These are phyloP conservation scores for Stegastes partitus DNA, from an alignment of 2,113 vertebrate genomes.

Conservation along the genomic window DNA sequence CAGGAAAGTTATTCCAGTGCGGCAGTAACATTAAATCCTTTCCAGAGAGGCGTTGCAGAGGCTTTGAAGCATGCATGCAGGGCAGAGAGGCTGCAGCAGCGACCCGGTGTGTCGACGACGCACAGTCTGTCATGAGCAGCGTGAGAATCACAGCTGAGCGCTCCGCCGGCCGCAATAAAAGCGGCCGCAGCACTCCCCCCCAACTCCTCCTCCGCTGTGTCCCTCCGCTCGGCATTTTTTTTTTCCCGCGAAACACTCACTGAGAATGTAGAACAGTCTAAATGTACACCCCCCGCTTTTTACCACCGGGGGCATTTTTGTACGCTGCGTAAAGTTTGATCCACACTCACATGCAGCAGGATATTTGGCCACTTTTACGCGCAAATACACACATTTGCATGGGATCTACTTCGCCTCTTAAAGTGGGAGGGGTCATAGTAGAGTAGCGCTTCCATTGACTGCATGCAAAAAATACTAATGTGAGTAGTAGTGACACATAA, in stretches of 20 bases:
- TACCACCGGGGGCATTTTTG: fast-evolving
- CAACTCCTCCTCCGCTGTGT: background rate
- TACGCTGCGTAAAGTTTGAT: fast-evolving
- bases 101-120: slow-evolving; percentile 36
- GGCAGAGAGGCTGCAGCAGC: slow-evolving; percentile 21
- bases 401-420: slow-evolving; percentile 27
- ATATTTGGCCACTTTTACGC: background rate
- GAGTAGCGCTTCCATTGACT: slow-evolving; percentile 64
- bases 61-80: slow-evolving; percentile 42
- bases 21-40: slow-evolving; percentile 71
- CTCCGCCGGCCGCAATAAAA: slow-evolving; percentile 47
- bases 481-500: slow-evolving; percentile 46
- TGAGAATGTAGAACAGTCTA: background rate
- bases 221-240: slow-evolving; percentile 7
- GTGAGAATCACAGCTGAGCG: slow-evolving; percentile 74
- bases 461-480: slow-evolving; percentile 59
- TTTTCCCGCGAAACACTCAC: slow-evolving; percentile 76
- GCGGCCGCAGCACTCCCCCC: slow-evolving; percentile 29
- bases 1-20: slow-evolving; percentile 67
- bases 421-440: slow-evolving; percentile 76
- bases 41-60: slow-evolving; percentile 34
- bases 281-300: too few species aligned
- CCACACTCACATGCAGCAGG: background rate
- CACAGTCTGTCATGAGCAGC: slow-evolving; percentile 37
- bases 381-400: background rate